A percentile compares a stretch with the other conserved stretches of the same genome.
These are phyloP conservation scores for Liparis tanakae DNA, from an alignment of 2,797 vertebrate genomes.

Conservation along the genomic window DNA sequence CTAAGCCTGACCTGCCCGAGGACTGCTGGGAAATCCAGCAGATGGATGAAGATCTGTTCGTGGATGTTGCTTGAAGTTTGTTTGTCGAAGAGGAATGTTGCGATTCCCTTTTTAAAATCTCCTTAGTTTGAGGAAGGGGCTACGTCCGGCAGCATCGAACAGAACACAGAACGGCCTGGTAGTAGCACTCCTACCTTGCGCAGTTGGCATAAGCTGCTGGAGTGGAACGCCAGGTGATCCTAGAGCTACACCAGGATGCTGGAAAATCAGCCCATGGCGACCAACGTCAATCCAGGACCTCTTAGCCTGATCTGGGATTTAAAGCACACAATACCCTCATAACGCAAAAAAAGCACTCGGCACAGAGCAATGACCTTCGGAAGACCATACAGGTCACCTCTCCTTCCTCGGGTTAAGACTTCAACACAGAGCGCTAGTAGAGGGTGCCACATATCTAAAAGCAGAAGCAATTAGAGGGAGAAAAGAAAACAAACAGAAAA, in stretches of 20 bases:
- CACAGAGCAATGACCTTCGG: constrained; percentile 82
- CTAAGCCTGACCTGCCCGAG: constrained; percentile 77
- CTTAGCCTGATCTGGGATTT: constrained; percentile 99
- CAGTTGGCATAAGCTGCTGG: constrained; percentile 99
- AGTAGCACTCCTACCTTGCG: constrained; percentile 95
- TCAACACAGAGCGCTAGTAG: constrained; percentile 86
- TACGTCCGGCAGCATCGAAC: constrained; percentile 84
- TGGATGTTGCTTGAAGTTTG: constrained; percentile 75
- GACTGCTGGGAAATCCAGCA: constrained; percentile 75
- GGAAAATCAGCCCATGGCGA: constrained; percentile 99
- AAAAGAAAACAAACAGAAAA: constrained; percentile 80
- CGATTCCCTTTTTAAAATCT: constrained; percentile 64
- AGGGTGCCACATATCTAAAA: constrained; percentile 86
- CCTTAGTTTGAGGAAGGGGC: constrained; percentile 67
- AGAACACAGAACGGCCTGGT: constrained; percentile 81
- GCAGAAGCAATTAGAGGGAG: constrained; percentile 87
- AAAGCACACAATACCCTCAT: constrained; percentile 92
- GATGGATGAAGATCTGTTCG: constrained; percentile 75
- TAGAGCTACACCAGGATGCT: constrained; percentile 95
- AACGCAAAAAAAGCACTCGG: constrained; percentile 85
- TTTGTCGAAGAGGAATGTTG: constrained; percentile 72
- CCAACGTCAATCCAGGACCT: constrained; percentile 99
- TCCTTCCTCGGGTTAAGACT: constrained; percentile 81
- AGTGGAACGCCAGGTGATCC: constrained; percentile 95
- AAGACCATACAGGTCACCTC: constrained; percentile 81